These are phyloP conservation scores for Cheilosia grossa DNA, from an alignment of 2,888 invertebrate species.

Conservation along the genomic window DNA sequence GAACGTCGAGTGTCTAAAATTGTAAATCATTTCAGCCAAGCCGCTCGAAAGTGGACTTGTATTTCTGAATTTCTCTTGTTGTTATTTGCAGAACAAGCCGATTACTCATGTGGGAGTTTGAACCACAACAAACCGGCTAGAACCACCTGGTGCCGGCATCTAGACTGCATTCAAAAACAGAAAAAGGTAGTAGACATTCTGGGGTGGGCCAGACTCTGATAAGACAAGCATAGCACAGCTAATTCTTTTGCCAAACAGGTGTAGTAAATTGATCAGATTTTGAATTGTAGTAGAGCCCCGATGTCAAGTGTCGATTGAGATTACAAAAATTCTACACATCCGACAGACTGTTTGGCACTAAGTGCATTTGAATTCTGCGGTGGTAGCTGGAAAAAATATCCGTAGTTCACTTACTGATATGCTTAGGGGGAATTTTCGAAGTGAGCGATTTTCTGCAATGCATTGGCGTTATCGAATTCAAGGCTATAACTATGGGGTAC, in stretches of 20 bases:
- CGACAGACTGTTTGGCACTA: no score
- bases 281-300: background rate
- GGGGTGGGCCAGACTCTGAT: conserved; percentile 5
- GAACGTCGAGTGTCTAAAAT: background rate
- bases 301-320: no score
- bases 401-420: background rate
- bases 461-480: no score
- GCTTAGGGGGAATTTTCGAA: no score
- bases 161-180: no score
- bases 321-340: no score
- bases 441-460: no score
- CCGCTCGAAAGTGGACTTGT: conserved; percentile 23
- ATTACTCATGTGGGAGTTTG: conserved; percentile 53
- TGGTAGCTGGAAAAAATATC: no score
- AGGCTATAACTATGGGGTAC: no score
- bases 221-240: background rate
- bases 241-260: background rate
- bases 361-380: no score
- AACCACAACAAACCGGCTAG: conserved; percentile 64
- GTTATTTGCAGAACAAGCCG: conserved; percentile 16
- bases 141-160: conserved; percentile 31
- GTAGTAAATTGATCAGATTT: conserved; percentile 31
- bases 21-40: conserved; percentile 21
- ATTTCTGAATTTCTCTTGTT: background rate
- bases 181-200: background rate